Conservation (phyloP, 2,888 invertebrate genomes). For the Eustalomyia histrio region DNA sequence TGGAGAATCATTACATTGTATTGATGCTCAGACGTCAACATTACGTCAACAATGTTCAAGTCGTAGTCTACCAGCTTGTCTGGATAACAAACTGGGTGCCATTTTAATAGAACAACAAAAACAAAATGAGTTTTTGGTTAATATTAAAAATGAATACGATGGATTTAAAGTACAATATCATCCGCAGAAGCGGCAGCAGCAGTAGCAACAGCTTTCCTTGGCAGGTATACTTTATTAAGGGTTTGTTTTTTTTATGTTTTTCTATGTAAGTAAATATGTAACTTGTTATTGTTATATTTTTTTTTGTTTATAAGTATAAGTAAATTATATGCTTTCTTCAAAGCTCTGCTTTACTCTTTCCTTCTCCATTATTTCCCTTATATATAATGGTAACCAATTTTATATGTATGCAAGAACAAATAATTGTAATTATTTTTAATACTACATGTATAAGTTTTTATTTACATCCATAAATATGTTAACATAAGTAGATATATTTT, state of each 20-base stretch:
- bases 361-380: neutral
- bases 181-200: conserved; percentile 9
- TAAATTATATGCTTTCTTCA: neutral
- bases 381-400: neutral
- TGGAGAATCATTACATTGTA: conserved; percentile 72
- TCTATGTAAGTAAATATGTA: conserved; percentile 20
- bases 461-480: neutral
- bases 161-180: conserved; percentile 68
- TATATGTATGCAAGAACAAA: conserved; percentile 33
- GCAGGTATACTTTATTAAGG: conserved; percentile 40
- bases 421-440: conserved; percentile 7
- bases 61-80: conserved; percentile 56
- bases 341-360: neutral
- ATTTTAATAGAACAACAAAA: conserved; percentile 76
- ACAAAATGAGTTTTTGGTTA: conserved; percentile 75
- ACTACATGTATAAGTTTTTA: too few species aligned
- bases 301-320: conserved; percentile 44
- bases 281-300: neutral
- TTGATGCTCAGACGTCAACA: conserved; percentile 72
- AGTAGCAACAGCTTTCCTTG: conserved; percentile 16
- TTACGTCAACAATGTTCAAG: conserved; percentile 71
- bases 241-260: conserved; percentile 1
- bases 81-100: conserved; percentile 75
- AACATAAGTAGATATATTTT: too few species aligned
- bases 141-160: conserved; percentile 75